Conservation (phyloP, 2,113 vertebrate genomes). For the Mobula hypostoma region DNA sequence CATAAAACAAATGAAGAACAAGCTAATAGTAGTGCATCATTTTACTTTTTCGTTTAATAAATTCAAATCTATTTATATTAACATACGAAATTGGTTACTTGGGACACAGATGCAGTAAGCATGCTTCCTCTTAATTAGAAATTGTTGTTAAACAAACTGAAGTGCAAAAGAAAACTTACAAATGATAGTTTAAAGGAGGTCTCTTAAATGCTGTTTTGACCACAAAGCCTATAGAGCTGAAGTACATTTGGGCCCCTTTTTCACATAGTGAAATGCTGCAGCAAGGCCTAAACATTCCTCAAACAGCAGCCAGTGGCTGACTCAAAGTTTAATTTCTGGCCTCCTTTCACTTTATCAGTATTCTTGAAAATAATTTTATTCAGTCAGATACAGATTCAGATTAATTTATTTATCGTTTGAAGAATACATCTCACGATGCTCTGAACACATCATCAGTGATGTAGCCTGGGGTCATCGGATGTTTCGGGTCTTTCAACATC, state of each 20-base stretch:
- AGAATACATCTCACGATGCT: no score
- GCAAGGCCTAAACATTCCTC: neutral
- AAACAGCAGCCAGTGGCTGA: neutral
- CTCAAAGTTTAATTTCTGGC: neutral
- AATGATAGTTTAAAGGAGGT: neutral
- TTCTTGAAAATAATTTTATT: neutral
- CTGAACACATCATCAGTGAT: no score
- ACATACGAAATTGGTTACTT: neutral
- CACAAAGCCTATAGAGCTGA: neutral
- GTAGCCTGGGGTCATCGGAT: no score
- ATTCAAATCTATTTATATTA: neutral
- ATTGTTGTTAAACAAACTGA: neutral
- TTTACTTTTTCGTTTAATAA: neutral
- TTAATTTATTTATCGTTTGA: no score
- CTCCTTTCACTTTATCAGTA: neutral
- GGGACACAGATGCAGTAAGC: neutral
- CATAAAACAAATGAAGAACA: neutral
- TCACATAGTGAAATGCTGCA: neutral
- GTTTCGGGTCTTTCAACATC: no score
- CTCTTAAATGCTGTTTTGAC: neutral
- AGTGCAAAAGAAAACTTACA: neutral
- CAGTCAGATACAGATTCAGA: no score
- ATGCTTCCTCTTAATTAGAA: neutral
- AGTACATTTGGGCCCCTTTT: neutral
- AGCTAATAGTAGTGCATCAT: neutral